These are phyloP conservation scores for Epistrophella euchroma DNA, from an alignment of 2,888 invertebrate genomes.

Conservation along the genomic window DNA sequence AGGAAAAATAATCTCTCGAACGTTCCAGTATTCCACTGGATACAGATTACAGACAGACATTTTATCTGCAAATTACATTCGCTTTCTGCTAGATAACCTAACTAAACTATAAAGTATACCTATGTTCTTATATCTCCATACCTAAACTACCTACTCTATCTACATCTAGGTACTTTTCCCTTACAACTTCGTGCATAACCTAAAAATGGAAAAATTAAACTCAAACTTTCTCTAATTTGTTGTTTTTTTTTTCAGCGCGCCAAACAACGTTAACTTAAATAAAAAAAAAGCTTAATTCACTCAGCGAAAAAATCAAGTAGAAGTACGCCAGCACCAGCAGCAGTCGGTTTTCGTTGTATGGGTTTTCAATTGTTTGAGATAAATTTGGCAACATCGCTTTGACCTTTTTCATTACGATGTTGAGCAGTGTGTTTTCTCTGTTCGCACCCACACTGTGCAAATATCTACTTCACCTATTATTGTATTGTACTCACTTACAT, in stretches of 20 bases:
- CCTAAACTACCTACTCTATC: not conserved
- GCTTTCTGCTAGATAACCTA: not conserved
- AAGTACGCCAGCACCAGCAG: slow-evolving; percentile 30
- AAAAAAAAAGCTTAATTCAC: slow-evolving; percentile 67
- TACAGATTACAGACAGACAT: not conserved
- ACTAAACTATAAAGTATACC: too few species aligned
- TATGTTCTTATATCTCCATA: not conserved
- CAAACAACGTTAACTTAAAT: slow-evolving; percentile 14
- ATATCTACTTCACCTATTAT: not conserved
- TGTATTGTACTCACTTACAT: slow-evolving; percentile 9
- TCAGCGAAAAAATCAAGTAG: slow-evolving; percentile 62
- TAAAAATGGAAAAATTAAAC: slow-evolving; percentile 40
- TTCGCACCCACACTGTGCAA: slow-evolving; percentile 24
- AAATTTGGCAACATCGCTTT: slow-evolving; percentile 65
- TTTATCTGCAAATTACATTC: not conserved
- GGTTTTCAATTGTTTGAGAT: slow-evolving; percentile 4
- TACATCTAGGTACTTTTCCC: slow-evolving; percentile 5
- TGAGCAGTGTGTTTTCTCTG: slow-evolving; percentile 2
- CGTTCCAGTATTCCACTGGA: slow-evolving; percentile 31
- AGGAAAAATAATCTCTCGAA: slow-evolving; percentile 2
- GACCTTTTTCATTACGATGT: slow-evolving; percentile 61
- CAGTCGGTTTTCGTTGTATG: slow-evolving; percentile 23
- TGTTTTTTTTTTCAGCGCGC: slow-evolving; percentile 47
- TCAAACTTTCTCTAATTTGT: slow-evolving; percentile 67
- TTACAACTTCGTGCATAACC: slow-evolving; percentile 38